These are phyloP conservation scores for Conger conger DNA, from an alignment of 2,113 vertebrate species.

Conservation along the genomic window DNA sequence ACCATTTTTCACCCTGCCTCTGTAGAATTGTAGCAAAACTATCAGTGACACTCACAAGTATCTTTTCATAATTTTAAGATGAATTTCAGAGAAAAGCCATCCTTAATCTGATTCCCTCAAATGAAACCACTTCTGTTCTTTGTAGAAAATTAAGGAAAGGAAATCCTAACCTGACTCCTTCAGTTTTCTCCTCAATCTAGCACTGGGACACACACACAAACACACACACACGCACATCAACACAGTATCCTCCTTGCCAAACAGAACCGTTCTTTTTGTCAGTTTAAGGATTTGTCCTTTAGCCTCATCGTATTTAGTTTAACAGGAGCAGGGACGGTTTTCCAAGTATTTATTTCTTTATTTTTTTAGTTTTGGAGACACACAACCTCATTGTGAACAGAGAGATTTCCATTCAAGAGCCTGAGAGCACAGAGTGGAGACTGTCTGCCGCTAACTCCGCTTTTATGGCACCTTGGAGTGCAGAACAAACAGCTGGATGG, in stretches of 20 bases:
- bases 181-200: not conserved
- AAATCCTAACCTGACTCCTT: not conserved
- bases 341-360: too few relatives aligned
- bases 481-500: not conserved
- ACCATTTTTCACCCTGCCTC: not conserved
- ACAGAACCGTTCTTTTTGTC: not conserved
- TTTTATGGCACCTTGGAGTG: not conserved
- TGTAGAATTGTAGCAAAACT: not conserved
- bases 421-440: constrained; percentile 7
- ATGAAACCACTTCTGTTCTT: not conserved
- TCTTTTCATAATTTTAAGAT: not conserved
- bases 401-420: constrained; percentile 18
- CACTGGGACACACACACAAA: not conserved
- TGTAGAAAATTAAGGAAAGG: not conserved
- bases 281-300: constrained; percentile 1
- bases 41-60: not conserved
- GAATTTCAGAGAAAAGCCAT: not conserved
- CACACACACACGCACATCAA: not conserved
- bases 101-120: not conserved
- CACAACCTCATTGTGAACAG: not conserved
- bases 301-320: constrained; percentile 3
- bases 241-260: not conserved
- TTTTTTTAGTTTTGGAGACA: not conserved
- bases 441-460: not conserved
- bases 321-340: constrained; percentile 9